Evolutionary conservation across 2,797 vertebrate genomes (phyloP), one percentile per base, ranked within the genome.

Genomic region (Phrynocephalus guinanensis): DNA sequence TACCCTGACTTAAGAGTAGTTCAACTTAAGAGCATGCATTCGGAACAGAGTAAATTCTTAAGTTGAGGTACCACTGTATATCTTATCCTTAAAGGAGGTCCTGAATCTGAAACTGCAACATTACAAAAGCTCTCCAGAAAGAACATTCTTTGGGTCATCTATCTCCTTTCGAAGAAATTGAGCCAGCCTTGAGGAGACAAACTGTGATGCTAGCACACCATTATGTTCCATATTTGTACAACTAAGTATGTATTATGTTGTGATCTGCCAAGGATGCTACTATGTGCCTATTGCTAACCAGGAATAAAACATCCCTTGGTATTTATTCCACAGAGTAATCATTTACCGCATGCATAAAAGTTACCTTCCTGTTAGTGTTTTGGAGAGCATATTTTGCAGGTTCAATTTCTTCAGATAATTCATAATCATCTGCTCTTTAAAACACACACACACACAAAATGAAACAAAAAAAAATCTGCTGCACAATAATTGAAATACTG

Each of bases 181-280:
- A 63, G 11, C 15, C 60, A 63, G 60, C 60, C 60, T 63, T 63
- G 16, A 63, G 52, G 44, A 22, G 16, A 28, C 44, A 71, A 50
- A 33, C 18, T 79, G 28, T n/a, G 66, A 68, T 82, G 24, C 13
- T 50, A 82, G 52, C 26, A n/a, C 11, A 71, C 15, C 28, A 20
- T 71, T 70, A n/a, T 30, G 68, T 50, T 70, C n/a, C 26, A 70
- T 44, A 28, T 6, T 50, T 82, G 24, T 30, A 50, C 44, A 50
- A 71, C 50, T 82, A 50, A 71, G 33, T n/a, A 28, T 82, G n/a
- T 70, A 50, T 82, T 82, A 26, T 48, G 44, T 82, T 82, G 52
- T 44, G 8, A 70, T 16, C 26, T 82, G 67, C 80, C 68, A 44
- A 68, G 7, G 22, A 68, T 71, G 67, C 44, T 83, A 7, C 28